Evolutionary conservation across 1,140 invertebrate genomes (phyloP), one percentile per base, ranked within the genome.

Genomic region (Ditylenchus dipsaci): DNA sequence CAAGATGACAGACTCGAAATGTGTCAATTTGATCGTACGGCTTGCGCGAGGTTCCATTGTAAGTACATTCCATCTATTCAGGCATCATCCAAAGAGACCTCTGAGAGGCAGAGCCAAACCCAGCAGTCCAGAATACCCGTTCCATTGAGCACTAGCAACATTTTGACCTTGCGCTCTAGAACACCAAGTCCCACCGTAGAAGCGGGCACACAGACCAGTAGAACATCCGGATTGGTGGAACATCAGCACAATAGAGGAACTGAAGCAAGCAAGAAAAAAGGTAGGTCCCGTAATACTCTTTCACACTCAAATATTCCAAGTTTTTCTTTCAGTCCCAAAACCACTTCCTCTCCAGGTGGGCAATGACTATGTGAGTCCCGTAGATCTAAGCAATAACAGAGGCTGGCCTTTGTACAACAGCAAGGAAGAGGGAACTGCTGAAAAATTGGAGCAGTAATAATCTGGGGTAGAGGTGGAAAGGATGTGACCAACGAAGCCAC

Each of bases 361-460:
- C 23, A 56, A 69, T 21, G 67, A 69, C 47, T 69, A 69, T 47
- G 65, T 69, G 1, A 69, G 67, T 49, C 45, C 67, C n/a, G 57
- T 69, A n/a, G 67, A 67, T 38, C 60, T 67, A 9, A 30, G 65
- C 53, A 59, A 33, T 26, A 15, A 9, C n/a, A 15, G 63, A 13
- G 43, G 30, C 15, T 53, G 49, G 49, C 49, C 49, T 17, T 53
- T 53, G 49, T 3, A 53, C 15, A 53, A 53, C 49, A 53, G 15
- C 3, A 15, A 53, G 8, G 49, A 53, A 17, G 49, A 17, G 3
- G 33, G 33, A 5, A 11, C 33, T 38, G 33, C 3, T 38, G 33
- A n/a, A n/a, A n/a, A n/a, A n/a, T n/a, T n/a, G n/a, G n/a, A n/a
- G n/a, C n/a, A n/a, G 33, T 11, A 11, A 38, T 3, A 38, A 38